Evolutionary conservation across 2,888 invertebrate species (phyloP).

Genomic region (Acronicta psi): DNA sequence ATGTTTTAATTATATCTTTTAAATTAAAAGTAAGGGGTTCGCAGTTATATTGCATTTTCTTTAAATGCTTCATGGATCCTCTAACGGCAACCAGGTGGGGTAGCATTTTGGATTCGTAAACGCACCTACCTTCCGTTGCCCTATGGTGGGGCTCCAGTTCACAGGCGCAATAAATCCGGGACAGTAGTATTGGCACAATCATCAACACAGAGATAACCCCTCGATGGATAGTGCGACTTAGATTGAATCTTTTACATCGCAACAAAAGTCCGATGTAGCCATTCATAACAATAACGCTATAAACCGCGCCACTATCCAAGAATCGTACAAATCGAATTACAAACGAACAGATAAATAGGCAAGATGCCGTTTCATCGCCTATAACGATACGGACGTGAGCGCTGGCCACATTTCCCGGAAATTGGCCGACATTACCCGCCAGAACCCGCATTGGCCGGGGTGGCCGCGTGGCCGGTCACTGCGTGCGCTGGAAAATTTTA

Average conservation of each 20-base stretch:
- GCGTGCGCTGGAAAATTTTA: slow-evolving; percentile 47
- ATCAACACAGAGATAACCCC: too few species aligned
- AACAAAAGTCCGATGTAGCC: slow-evolving; percentile 2
- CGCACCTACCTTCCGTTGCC: too few species aligned
- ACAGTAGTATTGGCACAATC: too few species aligned
- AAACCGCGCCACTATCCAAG: slow-evolving; percentile 15
- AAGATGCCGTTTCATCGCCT: slow-evolving; percentile 41
- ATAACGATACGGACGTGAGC: slow-evolving; percentile 46
- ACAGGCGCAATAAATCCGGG: too few species aligned
- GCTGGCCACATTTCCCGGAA: slow-evolving; percentile 37
- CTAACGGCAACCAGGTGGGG: too few species aligned
- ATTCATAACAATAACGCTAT: slow-evolving; percentile 15
- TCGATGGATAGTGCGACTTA: not conserved
- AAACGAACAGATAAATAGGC: slow-evolving; percentile 49
- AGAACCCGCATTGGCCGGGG: slow-evolving; percentile 25
- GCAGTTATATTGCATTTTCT: too few species aligned
- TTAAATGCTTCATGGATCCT: too few species aligned
- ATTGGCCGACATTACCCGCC: slow-evolving; percentile 47
- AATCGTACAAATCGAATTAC: slow-evolving; percentile 42
- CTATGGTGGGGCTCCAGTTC: too few species aligned
- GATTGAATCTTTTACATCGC: not conserved
- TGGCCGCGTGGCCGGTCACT: slow-evolving; percentile 26
- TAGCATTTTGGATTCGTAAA: too few species aligned
- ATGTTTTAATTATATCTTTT: too few species aligned
- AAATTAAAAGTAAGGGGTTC: too few species aligned